These are phyloP conservation scores for Noctua pronuba DNA, from an alignment of 2,888 invertebrate species.

Conservation along the genomic window DNA sequence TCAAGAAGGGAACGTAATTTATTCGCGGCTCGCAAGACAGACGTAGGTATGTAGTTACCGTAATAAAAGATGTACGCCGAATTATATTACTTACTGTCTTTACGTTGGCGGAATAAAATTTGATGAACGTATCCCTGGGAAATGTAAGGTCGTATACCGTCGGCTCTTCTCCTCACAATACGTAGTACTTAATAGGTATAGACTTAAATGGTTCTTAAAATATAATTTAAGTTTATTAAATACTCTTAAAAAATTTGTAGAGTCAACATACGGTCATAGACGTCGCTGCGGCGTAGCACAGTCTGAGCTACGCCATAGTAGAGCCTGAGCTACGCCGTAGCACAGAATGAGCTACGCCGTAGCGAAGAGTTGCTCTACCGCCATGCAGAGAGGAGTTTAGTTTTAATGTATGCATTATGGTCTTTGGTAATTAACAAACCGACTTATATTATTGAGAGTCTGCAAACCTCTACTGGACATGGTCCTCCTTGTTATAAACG, in stretches of 20 bases:
- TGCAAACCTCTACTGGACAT: background rate
- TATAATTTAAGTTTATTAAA: background rate
- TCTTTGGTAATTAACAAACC: background rate
- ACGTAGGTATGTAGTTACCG: conserved; percentile 48
- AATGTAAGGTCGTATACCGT: conserved; percentile 10
- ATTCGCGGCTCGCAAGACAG: conserved; percentile 50
- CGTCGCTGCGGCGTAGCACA: background rate
- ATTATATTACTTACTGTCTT: conserved; percentile 56
- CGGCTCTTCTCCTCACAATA: background rate
- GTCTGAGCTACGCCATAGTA: background rate
- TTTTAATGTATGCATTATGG: background rate
- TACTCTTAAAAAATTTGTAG: background rate
- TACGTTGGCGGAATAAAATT: conserved; percentile 40
- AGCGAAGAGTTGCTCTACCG: background rate
- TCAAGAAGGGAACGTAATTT: conserved; percentile 51
- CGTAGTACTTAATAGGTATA: background rate
- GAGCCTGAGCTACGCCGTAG: background rate
- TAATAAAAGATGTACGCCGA: conserved; percentile 60
- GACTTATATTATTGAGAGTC: background rate
- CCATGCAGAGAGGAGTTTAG: background rate
- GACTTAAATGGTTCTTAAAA: background rate
- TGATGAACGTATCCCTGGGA: conserved; percentile 31
- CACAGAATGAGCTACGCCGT: background rate
- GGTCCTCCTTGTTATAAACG: background rate
- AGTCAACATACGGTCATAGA: background rate